Base-by-base conservation (phyloP, 2,797 vertebrate genomes). In the Pteronotus mesoamericanus region DNA sequence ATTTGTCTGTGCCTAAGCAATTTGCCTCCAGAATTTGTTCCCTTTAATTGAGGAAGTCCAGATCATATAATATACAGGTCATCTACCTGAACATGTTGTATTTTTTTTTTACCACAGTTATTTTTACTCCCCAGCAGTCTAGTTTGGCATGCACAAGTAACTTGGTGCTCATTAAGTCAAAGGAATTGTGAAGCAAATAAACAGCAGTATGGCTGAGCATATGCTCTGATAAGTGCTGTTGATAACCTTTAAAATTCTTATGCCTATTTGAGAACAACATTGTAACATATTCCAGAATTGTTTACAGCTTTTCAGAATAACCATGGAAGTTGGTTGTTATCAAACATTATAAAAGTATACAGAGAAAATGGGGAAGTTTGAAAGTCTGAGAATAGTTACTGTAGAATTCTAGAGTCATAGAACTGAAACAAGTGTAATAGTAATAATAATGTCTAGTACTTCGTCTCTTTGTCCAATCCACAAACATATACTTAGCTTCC, bases 61-160 rank as follows among this genome's bases (percentile, higher is more conserved):
- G 51, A 75, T 46, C 44, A 39, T 51, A 15, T 77, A 42, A 83
- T 68, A 69, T 87, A 82, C 71, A 24, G 51, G 59, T 55, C n/a
- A 88, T 24, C 39, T 83, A 72, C 15, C 6, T 55, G 6, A 29
- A 68, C 11, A 64, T 77, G 19, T 44, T 86, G 55, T 86, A 78
- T 78, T 89, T 89, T 78, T 89, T 89, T n/a, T 84, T 96, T 93
- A 71, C 42, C 29, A 39, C 37, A 80, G 32, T 94, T 92, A 90
- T 87, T 93, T 94, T 89, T 79, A 59, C 7, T 29, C 19, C 46
- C 18, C 69, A 79, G 42, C 12, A 69, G 22, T 69, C 8, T 64
- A 64, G 4, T 91, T 59, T 48, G n/a, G 69, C 7, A 72, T 64
- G 16, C 48, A 82, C 24, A 93, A 80, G 91, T 95, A 84, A 74